These are phyloP conservation scores for Xylocampa areola DNA, from an alignment of 2,888 invertebrate genomes.

Conservation along the genomic window DNA sequence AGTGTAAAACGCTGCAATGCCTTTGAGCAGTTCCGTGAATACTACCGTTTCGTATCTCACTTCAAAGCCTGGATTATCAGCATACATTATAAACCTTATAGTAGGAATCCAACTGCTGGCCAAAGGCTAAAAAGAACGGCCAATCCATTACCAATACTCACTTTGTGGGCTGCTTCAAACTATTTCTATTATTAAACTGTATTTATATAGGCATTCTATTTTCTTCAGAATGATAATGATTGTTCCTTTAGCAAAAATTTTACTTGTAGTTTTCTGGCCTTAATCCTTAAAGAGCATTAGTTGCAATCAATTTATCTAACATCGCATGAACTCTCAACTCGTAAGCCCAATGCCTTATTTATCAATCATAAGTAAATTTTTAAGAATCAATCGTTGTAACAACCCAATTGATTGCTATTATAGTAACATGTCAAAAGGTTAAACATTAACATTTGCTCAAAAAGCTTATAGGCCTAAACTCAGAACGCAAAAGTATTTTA, in stretches of 20 bases:
- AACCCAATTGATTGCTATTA: slow-evolving; percentile 37
- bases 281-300: no score
- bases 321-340: background rate
- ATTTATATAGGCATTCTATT: no score
- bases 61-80: background rate
- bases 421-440: slow-evolving; percentile 22
- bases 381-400: slow-evolving; percentile 40
- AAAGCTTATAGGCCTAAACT: slow-evolving; percentile 34
- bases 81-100: background rate
- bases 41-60: background rate
- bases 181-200: no score
- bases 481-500: slow-evolving; percentile 32
- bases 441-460: slow-evolving; percentile 19
- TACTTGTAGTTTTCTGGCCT: no score
- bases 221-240: no score
- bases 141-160: no score
- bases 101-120: no score
- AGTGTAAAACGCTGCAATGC: slow-evolving; percentile 5
- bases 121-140: no score
- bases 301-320: background rate
- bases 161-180: no score
- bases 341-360: slow-evolving; percentile 1
- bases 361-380: no score
- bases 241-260: no score
- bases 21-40: slow-evolving; percentile 2